Conservation (phyloP, 1,140 invertebrate species). For the Neodiprion fabricii region DNA sequence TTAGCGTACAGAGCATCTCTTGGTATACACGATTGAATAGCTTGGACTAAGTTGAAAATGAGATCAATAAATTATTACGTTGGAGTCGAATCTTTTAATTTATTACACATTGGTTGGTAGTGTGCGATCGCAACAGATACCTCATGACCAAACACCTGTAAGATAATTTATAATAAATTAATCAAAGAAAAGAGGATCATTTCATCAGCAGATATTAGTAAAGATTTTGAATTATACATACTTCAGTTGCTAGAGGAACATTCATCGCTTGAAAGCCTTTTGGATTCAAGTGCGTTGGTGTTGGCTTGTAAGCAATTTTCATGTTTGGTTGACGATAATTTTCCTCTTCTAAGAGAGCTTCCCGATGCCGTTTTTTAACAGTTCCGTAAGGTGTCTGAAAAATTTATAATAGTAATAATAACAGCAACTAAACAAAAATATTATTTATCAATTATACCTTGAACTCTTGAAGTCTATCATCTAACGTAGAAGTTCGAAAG, state of each 20-base stretch:
- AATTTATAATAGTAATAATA: conserved; percentile 13
- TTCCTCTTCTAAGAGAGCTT: conserved; percentile 15
- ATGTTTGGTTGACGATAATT: background rate
- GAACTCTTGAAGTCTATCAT: no score
- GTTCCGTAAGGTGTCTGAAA: conserved; percentile 26
- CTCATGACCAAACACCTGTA: no score
- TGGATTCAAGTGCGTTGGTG: conserved; percentile 5
- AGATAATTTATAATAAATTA: no score
- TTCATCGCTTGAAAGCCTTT: conserved; percentile 17
- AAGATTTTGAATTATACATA: background rate
- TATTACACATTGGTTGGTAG: no score
- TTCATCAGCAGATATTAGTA: background rate
- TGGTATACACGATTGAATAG: no score
- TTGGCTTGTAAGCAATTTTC: conserved; percentile 3
- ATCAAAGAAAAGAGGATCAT: no score
- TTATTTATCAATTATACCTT: conserved; percentile 8
- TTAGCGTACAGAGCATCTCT: no score
- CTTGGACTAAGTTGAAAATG: no score
- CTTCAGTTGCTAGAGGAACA: conserved; percentile 22
- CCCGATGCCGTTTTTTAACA: conserved; percentile 13
- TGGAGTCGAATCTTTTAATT: no score
- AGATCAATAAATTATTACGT: no score
- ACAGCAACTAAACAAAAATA: background rate
- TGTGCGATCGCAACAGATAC: no score
- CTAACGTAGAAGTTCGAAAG: conserved; percentile 6